Base-by-base conservation (phyloP, 2,113 vertebrate species). In the Puntigrus tetrazona region DNA sequence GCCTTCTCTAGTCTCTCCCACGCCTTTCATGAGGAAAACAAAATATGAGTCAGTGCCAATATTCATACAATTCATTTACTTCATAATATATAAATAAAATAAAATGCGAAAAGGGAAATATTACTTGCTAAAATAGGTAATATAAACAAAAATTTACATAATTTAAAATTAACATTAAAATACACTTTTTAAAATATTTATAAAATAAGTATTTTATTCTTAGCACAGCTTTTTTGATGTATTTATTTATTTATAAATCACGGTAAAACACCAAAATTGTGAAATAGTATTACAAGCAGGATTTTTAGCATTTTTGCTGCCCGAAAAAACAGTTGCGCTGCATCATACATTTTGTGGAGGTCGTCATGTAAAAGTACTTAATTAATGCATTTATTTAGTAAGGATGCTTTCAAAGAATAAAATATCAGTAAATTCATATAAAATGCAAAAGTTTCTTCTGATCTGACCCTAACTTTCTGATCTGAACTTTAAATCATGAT, bases 1-100 rank as follows among this genome's bases (percentile, higher is more conserved):
- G 96, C 98, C 92, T 97, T 99, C 92, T 99, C 98, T 89, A 99
- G 89, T 85, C 93, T 85, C 43, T 94, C 95, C 98, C 97, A 99
- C 0, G 97, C 97, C 98, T 99, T 72, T 29, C 36, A 72, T 6
- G 43, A 57, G 31, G 67, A 5, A 57, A 70, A 73, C 31, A 82
- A 63, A 29, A 52, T 81, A 34, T 50, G 22, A 59, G 3, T 25
- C 38, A 25, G 25, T n/a, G 20, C 11, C 4, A 74, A 74, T 5
- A 10, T 52, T 47, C 14, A 20, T 31, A 76, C 7, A 22, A 76
- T 45, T 10, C 0, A 41, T 38, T 73, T 0, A 41, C 45, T 43
- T 1, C 25, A 14, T 43, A 7, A 34, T 67, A 20, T 31, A 18
- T 3, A 31, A 34, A 34, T 67, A 34, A 20, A 34, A 34, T 34